These are phyloP conservation scores for Microtus montanus DNA, from an alignment of 2,113 vertebrate species.

Conservation along the genomic window DNA sequence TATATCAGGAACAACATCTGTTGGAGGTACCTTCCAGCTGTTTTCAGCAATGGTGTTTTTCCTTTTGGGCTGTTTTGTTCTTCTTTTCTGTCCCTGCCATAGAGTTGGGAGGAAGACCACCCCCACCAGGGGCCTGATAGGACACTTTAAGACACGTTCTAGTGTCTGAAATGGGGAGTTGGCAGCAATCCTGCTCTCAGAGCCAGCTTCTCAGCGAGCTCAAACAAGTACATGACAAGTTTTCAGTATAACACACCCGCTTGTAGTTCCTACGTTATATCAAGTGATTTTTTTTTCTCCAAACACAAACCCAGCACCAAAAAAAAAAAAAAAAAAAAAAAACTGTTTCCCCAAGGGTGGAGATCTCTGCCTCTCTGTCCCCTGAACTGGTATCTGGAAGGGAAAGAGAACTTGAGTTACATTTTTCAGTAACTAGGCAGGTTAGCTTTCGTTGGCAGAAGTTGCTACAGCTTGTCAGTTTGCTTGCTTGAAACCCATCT, in stretches of 20 bases:
- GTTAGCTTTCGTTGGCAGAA: not conserved
- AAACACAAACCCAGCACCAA: conserved; percentile 51
- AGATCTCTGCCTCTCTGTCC: not conserved
- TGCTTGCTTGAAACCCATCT: not conserved
- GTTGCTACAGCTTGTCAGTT: not conserved
- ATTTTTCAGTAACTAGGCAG: not conserved
- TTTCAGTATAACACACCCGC: not conserved
- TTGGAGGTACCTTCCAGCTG: not conserved
- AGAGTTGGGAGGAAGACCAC: not conserved
- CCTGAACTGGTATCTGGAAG: not conserved
- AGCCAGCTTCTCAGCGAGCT: not conserved
- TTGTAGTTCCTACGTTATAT: conserved; percentile 38
- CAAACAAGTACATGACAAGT: not conserved
- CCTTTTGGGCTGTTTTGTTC: not conserved
- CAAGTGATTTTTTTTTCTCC: conserved; percentile 58
- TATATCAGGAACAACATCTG: not conserved
- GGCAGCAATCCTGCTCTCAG: not conserved
- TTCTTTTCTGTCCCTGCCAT: not conserved
- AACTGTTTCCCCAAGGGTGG: not conserved
- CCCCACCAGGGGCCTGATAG: not conserved
- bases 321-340: conserved; percentile 54
- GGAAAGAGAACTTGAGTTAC: not conserved
- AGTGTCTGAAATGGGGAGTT: not conserved
- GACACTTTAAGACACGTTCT: not conserved
- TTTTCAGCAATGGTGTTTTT: not conserved